Base-by-base conservation (phyloP, 2,797 vertebrate genomes). In the Margarornis squamiger region DNA sequence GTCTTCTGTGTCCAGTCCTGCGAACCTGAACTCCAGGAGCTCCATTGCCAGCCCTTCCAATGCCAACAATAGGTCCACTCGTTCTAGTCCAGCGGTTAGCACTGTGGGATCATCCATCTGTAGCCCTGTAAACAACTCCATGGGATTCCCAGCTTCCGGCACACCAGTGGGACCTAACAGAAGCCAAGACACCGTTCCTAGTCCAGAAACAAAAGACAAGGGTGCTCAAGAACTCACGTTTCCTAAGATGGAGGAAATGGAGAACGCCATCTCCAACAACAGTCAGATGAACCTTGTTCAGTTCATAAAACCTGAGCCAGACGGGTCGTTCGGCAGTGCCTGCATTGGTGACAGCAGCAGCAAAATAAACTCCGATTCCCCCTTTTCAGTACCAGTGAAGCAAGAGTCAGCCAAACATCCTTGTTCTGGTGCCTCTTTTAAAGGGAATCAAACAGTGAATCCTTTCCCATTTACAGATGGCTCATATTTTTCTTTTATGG, bases 231-330 rank as follows among this genome's bases (percentile, higher is more conserved):
- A 98, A 71, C 98, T 99, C 83, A 72, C 98, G 14, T 99, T 99
- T 96, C 99, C 99, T 22, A 99, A 99, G 98, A 98, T 99, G 76
- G 99, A 99, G 97, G 98, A 98, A 95, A 97, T 98, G 36, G 99
- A 99, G 36, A 98, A 97, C 6, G 98, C 99, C 94, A 98, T 99
- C 90, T 98, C 99, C 95, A 99, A 97, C 45, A 98, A 97, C 11
- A 97, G 87, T 88, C 98, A 99, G 97, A 98, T 99, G 95, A 99
- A 98, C 97, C 98, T 99, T 77, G 98, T 99, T 91, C 99, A 99
- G 96, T 99, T 99, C 97, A 99, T 99, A 85, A 99, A 99, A 94
- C 98, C 99, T 0, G 99, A 99, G 97, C 99, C 99, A 30, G 99
- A 99, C 1, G 98, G 98, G 55, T 98, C 99, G 41, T 99, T 98